phyloP scores from a whole-genome alignment of 2,113 vertebrate species.

The Polyodon spathula region DNA sequence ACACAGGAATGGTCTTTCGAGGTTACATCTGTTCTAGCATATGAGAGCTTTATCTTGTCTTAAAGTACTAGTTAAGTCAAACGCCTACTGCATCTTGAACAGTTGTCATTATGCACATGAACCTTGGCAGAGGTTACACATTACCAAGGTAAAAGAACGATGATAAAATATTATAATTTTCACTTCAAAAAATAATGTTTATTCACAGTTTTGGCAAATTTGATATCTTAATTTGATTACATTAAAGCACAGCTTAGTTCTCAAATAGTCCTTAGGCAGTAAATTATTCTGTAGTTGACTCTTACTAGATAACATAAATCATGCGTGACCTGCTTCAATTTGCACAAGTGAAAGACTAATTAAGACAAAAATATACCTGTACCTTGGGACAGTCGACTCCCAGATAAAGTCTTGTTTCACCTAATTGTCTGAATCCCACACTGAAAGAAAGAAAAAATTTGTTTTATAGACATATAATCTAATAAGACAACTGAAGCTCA shows the following conservation, averaged over 20 bases:
- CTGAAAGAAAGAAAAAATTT: conserved; percentile 22
- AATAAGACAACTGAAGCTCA: conserved; percentile 22
- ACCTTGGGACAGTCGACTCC: conserved; percentile 15
- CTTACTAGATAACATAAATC: conserved; percentile 20
- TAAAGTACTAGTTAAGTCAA: conserved; percentile 7
- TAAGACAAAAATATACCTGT: conserved; percentile 26
- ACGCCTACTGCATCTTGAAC: background rate
- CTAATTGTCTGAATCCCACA: conserved; percentile 15
- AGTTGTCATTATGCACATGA: conserved; percentile 3
- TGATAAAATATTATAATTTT: too few relatives aligned
- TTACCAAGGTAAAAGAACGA: too few relatives aligned
- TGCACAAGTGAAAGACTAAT: conserved; percentile 22
- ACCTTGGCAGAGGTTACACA: background rate
- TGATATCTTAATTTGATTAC: background rate
- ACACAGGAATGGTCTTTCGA: conserved; percentile 1
- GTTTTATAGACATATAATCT: conserved; percentile 12
- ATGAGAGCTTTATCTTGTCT: conserved; percentile 4
- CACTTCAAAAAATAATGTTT: background rate
- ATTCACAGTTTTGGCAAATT: background rate
- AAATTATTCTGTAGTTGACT: conserved; percentile 15
- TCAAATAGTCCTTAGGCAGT: conserved; percentile 10
- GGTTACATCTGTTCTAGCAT: conserved; percentile 4
- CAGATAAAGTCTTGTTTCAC: conserved; percentile 10
- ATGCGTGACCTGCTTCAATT: conserved; percentile 15
- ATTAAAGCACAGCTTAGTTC: conserved; percentile 12